Base-by-base conservation (phyloP, 2,113 vertebrate genomes). In the Echinops telfairi region DNA sequence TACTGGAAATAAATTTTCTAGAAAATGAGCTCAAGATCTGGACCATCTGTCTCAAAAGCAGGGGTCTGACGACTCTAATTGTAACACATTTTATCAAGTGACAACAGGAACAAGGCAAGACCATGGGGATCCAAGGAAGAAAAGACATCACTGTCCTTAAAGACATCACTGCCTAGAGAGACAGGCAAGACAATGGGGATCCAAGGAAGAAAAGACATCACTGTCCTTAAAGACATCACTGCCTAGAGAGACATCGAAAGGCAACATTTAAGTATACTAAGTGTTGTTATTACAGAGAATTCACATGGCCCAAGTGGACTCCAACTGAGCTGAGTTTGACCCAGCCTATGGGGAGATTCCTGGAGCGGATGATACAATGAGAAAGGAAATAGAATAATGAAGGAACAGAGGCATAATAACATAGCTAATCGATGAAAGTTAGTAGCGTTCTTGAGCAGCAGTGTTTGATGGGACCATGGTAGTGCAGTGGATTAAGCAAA, bases 1-100 rank as follows among this genome's bases (percentile, higher is more conserved):
- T 91, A 4, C 6, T 90, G 25, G n/a, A 86, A 93, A 89, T 86
- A 73, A n/a, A 68, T 86, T 89, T 83, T 79, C 36, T 70, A 22
- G 15, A 75, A 89, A 77, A 19, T 76, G 6, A 86, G 7, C 3
- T 91, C 60, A 73, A 29, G 27, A 71, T 88, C 19, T 89, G 19
- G 11, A 77, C 8, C 25, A 60, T 60, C 53, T 93, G 31, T 29
- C 53, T 92, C 71, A 83, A 80, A 92, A 77, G 29, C 80, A 11
- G 29, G 4, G 57, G 68, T 68, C 73, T 90, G 43, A 12, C 78
- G 36, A 84, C 33, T 79, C n/a, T 29, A 73, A 77, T 22, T 88
- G 16, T 29, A 93, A 40, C 25, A 93, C 81, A 86, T 53, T 53
- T 53, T 53, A 53, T 53, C 47, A 11, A 14, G 47, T 53, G 47